A percentile compares a stretch with the other conserved stretches of the same genome.
Conservation (phyloP, 2,888 invertebrate species). For the Rhynchonema sp. region DNA sequence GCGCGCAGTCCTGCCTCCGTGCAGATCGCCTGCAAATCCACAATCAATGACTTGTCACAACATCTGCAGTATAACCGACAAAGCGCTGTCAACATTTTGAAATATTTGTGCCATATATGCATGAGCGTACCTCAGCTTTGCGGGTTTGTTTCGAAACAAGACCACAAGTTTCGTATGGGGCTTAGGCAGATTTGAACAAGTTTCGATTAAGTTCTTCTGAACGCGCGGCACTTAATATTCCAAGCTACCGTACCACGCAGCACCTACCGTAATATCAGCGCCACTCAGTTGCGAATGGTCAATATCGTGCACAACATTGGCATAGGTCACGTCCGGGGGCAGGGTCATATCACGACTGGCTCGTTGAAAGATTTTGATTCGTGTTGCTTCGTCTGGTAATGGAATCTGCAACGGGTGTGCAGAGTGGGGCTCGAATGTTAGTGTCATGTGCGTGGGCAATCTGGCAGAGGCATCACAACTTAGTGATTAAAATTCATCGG, state of each 20-base stretch:
- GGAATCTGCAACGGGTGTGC: background rate
- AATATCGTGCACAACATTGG: background rate
- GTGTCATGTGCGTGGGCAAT: too few species aligned
- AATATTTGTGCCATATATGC: too few species aligned
- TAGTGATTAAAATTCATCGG: too few species aligned
- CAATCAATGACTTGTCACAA: background rate
- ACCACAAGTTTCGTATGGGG: too few species aligned
- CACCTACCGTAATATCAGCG: background rate
- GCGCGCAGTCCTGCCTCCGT: background rate
- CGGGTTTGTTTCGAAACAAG: background rate
- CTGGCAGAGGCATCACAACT: too few species aligned
- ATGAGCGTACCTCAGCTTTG: background rate
- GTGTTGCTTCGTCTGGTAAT: background rate
- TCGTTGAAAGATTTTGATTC: background rate
- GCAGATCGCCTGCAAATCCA: background rate
- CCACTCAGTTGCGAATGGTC: background rate
- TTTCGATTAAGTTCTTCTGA: too few species aligned
- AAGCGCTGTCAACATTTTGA: background rate
- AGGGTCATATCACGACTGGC: background rate
- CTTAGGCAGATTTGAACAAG: too few species aligned
- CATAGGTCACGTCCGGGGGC: background rate
- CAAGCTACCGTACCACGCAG: background rate
- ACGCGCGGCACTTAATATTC: too few species aligned
- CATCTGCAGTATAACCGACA: too few species aligned
- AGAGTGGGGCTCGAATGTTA: too few species aligned